These are phyloP conservation scores for Malurus melanocephalus DNA, from an alignment of 2,113 vertebrate genomes.

Conservation along the genomic window DNA sequence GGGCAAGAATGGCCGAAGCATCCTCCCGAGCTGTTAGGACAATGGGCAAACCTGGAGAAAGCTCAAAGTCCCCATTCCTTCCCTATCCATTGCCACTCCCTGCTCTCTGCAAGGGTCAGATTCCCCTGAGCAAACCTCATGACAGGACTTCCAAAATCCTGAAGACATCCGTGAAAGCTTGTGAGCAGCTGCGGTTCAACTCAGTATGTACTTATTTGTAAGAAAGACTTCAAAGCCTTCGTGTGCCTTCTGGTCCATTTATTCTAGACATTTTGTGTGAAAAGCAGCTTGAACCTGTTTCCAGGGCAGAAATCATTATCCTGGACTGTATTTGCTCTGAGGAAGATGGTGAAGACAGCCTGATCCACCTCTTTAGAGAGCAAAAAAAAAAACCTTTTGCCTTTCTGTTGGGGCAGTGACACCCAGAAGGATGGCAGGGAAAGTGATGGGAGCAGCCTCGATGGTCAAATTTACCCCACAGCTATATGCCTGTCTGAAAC, in stretches of 20 bases:
- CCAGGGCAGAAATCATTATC: background rate
- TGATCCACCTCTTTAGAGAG: background rate
- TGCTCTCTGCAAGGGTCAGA: no score
- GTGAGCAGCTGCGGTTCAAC: background rate
- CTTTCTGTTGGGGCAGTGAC: background rate
- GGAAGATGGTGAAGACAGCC: background rate
- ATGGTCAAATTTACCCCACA: background rate
- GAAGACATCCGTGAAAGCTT: background rate
- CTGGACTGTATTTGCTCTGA: background rate
- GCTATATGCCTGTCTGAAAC: background rate
- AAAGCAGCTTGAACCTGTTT: slow-evolving; percentile 8
- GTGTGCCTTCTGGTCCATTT: background rate
- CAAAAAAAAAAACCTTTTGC: background rate
- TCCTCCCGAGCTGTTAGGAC: background rate
- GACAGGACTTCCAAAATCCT: background rate
- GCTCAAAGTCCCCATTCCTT: background rate
- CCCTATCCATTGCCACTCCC: fast-evolving
- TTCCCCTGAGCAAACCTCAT: background rate
- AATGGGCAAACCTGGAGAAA: background rate
- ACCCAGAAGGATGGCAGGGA: background rate
- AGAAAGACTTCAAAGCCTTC: background rate
- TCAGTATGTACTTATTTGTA: fast-evolving
- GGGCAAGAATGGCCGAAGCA: background rate
- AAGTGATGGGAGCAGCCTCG: fast-evolving
- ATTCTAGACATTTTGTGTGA: background rate